Conservation (phyloP, 2,888 invertebrate species). For the Pycnomerus fuliginosus region DNA sequence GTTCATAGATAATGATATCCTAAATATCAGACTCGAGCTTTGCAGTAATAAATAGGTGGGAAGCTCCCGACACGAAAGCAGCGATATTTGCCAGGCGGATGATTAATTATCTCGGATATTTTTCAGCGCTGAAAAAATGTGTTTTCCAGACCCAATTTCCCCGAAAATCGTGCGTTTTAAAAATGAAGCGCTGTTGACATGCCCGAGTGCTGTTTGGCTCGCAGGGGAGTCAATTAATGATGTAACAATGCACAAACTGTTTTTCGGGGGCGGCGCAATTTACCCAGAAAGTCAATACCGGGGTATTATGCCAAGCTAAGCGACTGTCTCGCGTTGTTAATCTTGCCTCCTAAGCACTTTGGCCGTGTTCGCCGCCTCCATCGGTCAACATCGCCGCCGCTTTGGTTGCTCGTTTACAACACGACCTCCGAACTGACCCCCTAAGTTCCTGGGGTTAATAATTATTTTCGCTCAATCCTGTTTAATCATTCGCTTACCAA, state of each 20-base stretch:
- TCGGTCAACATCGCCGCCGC: slow-evolving; percentile 5
- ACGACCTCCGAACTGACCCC: too few relatives aligned
- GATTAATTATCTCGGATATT: slow-evolving; percentile 7
- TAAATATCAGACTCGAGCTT: slow-evolving; percentile 11
- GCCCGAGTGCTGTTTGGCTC: slow-evolving; percentile 10
- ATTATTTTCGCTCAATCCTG: too few relatives aligned
- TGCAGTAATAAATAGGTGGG: slow-evolving; percentile 12
- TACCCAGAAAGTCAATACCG: too few relatives aligned
- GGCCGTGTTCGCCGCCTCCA: slow-evolving; percentile 1
- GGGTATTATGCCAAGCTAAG: too few relatives aligned
- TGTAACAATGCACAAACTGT: slow-evolving; percentile 17
- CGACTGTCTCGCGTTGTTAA: slow-evolving; percentile 19
- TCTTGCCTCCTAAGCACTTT: slow-evolving; percentile 19
- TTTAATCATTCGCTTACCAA: too few relatives aligned
- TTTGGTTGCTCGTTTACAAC: background rate
- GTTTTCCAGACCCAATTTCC: slow-evolving; percentile 7
- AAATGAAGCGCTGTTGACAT: slow-evolving; percentile 13
- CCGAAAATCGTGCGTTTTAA: slow-evolving; percentile 6
- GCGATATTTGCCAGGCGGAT: slow-evolving; percentile 12
- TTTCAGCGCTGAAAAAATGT: slow-evolving; percentile 5
- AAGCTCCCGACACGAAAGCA: slow-evolving; percentile 12
- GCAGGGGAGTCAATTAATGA: slow-evolving; percentile 16
- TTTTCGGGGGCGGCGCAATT: too few relatives aligned
- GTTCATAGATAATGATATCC: slow-evolving; percentile 16
- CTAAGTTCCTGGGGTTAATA: too few relatives aligned